Evolutionary conservation across 2,113 vertebrate genomes (phyloP).

Genomic region (Probosciger aterrimus): DNA sequence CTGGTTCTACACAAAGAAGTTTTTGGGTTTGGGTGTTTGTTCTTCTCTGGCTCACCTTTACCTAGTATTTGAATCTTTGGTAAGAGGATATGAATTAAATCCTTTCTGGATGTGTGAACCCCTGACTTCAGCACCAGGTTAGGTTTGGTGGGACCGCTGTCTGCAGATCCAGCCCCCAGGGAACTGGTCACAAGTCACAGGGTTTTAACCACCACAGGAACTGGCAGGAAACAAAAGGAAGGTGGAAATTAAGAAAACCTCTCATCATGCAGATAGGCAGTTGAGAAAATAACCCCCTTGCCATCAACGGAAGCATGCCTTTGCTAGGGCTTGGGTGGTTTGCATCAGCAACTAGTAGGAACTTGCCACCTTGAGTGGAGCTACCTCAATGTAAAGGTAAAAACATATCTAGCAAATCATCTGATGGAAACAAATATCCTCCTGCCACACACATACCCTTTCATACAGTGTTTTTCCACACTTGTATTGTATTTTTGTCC

Average conservation of each 20-base stretch:
- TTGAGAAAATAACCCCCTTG: not conserved
- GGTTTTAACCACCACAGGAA: not conserved
- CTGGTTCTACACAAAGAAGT: not conserved
- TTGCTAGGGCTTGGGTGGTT: not conserved
- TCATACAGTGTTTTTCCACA: not conserved
- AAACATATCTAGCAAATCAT: not conserved
- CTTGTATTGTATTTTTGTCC: not conserved
- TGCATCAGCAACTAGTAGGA: not conserved
- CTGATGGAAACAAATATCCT: not conserved
- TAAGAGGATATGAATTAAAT: not conserved
- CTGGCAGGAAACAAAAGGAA: not conserved
- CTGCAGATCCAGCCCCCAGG: not conserved
- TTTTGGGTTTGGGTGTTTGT: not conserved
- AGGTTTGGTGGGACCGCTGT: not conserved
- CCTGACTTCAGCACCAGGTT: rapidly evolving
- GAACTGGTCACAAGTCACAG: not conserved
- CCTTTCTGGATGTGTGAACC: not conserved
- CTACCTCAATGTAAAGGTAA: not conserved
- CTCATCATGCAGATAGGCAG: not conserved
- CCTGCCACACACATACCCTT: not conserved
- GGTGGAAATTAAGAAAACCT: not conserved
- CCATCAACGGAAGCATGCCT: rapidly evolving
- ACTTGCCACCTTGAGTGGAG: not conserved
- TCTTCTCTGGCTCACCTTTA: not conserved
- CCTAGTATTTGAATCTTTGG: not conserved